Evolutionary conservation across 2,113 vertebrate genomes (phyloP).

Genomic region (Ptychochromis oligacanthus): DNA sequence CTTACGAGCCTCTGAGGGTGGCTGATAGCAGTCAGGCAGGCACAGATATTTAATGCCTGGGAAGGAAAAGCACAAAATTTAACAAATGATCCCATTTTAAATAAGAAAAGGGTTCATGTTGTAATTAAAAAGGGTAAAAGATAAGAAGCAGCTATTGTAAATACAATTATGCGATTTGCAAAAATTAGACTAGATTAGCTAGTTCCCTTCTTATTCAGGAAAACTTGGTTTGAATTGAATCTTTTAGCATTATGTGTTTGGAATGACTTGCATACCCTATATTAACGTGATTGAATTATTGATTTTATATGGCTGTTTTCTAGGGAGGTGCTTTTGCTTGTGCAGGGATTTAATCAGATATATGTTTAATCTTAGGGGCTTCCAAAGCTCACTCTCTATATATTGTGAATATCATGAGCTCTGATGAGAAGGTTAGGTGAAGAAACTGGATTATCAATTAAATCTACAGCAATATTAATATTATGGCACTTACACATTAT

Average conservation of each 20-base stretch:
- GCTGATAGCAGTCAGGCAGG: not conserved
- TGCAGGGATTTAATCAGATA: not conserved
- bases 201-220: conserved; percentile 43
- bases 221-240: not conserved
- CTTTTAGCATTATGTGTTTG: not conserved
- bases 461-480: conserved; percentile 66
- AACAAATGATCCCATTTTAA: not conserved
- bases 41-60: not conserved
- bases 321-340: not conserved
- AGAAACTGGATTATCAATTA: conserved; percentile 6
- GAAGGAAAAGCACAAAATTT: conserved; percentile 68
- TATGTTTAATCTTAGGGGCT: not conserved
- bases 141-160: conserved; percentile 60
- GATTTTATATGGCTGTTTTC: conserved; percentile 31
- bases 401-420: conserved; percentile 8
- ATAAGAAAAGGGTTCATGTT: not conserved
- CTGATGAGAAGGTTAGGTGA: not conserved
- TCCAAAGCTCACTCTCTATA: not conserved
- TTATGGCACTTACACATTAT: conserved; percentile 39
- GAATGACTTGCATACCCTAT: not conserved
- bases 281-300: not conserved
- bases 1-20: not conserved
- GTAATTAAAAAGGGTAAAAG: not conserved
- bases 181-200: conserved; percentile 22
- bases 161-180: conserved; percentile 22